Base-by-base conservation (phyloP, 1,140 invertebrate species). In the Leptonema lineaticorne region DNA sequence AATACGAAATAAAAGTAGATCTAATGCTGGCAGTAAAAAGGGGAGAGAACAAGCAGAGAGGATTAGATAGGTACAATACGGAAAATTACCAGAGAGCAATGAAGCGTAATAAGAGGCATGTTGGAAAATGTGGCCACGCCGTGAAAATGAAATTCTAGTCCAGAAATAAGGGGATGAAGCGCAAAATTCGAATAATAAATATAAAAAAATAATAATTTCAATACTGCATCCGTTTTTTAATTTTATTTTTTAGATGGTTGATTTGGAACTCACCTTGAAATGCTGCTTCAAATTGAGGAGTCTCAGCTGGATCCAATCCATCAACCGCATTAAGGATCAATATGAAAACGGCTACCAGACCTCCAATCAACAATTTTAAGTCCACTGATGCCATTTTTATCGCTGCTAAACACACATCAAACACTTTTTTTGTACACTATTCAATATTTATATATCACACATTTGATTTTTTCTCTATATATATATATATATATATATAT, bases 231-330 rank as follows among this genome's bases (percentile, higher is more conserved):
- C 5, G 11, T 33, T 33, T 33, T 48, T 18, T 8, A 53, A 53
- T 22, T 53, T 45, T 20, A n/a, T n/a, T n/a, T n/a, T n/a, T n/a
- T n/a, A n/a, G n/a, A n/a, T n/a, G n/a, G n/a, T n/a, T n/a, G n/a
- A n/a, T n/a, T n/a, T n/a, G n/a, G n/a, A n/a, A 45, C 62, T 50
- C 45, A 50, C 62, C 62, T 41, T 64, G 62, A 22, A 64, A 64
- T 11, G 62, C 62, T 9, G 62, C 62, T 18, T 64, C 62, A 28
- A 64, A 64, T 28, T 64, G 62, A 2, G 46, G 14, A n/a, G 50
- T 26, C 11, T 64, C 62, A 4, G 45, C 30, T 9, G 62, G 62
- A 8, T 64, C 62, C 41, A 64, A 18, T n/a, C 45, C 45, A 28
- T 64, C 62, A 2, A 41, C 62, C 14, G 16, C 37, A n/a, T n/a